Base-by-base conservation (phyloP, 2,797 vertebrate species). In the Fringilla coelebs region DNA sequence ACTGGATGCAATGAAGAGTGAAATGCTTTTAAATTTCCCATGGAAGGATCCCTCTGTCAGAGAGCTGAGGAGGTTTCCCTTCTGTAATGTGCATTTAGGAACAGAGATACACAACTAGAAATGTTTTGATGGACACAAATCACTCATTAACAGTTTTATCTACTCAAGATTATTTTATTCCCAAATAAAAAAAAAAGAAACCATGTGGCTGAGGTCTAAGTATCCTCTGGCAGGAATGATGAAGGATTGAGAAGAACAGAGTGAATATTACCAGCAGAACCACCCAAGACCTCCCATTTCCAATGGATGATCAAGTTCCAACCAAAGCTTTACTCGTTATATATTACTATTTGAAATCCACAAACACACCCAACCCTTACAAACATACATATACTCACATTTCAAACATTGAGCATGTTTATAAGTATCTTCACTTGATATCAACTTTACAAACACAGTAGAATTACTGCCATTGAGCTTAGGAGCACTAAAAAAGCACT, bases 11-110 rank as follows among this genome's bases (percentile, higher is more conserved):
- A 40, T 72, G 61, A 79, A 73, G 82, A 86, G 74, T 75, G 63
- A 91, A 94, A 92, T 81, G 86, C 26, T 94, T 91, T 86, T n/a
- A 85, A 70, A 91, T 86, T 91, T 93, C 91, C 85, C 46, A 34
- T 14, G 82, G 88, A 86, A 94, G 76, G 34, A 86, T 79, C 22
- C 52, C 38, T 89, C 82, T 76, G 80, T 70, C 79, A 82, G 70
- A 49, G 18, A 78, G 18, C 24, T 65, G 66, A 74, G n/a, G 48
- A 83, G 32, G 45, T 65, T 93, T 85, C 43, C 88, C 68, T 85
- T 86, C 49, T 38, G 26, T 17, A 61, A 86, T 4, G n/a, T 86
- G 70, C 34, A 68, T 21, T 48, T 22, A 65, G 29, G 46, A 74
- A 24, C 22, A 76, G 5, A 46, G 9, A 51, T 8, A 74, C 25